A percentile compares a stretch with the other conserved stretches of the same genome.
Conservation (phyloP, 2,888 invertebrate species). For the Clanis bilineata region DNA sequence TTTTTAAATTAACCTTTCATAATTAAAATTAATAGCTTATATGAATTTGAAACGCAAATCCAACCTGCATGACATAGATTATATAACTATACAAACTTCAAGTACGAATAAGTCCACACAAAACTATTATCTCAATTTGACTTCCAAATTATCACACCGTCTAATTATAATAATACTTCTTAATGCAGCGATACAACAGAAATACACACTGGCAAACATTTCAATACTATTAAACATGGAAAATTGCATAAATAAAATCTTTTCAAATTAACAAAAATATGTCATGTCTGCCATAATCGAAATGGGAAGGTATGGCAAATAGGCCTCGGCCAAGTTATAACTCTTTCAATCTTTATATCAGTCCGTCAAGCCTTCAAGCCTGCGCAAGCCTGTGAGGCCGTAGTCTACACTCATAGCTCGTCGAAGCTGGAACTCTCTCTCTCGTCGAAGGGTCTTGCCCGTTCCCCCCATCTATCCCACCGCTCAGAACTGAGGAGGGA, state of each 20-base stretch:
- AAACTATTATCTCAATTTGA: neutral
- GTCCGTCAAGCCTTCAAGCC: neutral
- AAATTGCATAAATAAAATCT: neutral
- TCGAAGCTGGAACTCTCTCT: conserved; percentile 72
- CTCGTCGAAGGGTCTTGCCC: conserved; percentile 71
- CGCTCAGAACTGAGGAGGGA: conserved; percentile 86
- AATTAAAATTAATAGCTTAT: neutral
- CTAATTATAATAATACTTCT: neutral
- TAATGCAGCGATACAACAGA: neutral
- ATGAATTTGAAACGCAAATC: neutral
- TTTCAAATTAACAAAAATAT: neutral
- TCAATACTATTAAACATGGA: too few relatives aligned
- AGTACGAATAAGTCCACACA: neutral
- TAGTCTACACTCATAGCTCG: conserved; percentile 61
- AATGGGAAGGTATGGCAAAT: conserved; percentile 5
- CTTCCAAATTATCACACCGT: neutral
- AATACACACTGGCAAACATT: neutral
- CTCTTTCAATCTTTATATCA: neutral
- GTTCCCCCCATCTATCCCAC: conserved; percentile 76
- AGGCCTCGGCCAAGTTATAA: neutral
- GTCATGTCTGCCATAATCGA: neutral
- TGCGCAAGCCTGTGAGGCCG: neutral
- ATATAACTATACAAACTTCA: neutral
- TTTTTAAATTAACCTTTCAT: too few relatives aligned
- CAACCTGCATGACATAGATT: neutral